A percentile compares a stretch with the other conserved stretches of the same genome.
These are phyloP conservation scores for Urosaurus nigricauda DNA, from an alignment of 2,797 vertebrate genomes.

Conservation along the genomic window DNA sequence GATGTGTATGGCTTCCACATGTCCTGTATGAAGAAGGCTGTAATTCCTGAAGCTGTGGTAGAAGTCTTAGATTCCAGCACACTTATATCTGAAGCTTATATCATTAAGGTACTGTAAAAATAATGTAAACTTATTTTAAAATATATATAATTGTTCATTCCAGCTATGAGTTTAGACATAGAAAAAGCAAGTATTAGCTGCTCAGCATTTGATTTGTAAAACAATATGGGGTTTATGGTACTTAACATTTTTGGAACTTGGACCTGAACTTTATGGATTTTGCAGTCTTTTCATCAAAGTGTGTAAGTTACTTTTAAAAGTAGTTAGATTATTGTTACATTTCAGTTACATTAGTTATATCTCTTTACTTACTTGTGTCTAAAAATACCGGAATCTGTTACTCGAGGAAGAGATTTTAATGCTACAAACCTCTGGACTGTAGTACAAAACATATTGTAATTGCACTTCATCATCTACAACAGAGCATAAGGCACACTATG, in stretches of 20 bases:
- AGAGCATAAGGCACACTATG: no score
- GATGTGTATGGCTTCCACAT: conserved; percentile 95
- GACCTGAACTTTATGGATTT: neutral
- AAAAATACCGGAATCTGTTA: no score
- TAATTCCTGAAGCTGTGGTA: conserved; percentile 90
- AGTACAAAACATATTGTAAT: no score
- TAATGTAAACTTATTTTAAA: conserved; percentile 2
- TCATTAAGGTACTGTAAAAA: conserved; percentile 85
- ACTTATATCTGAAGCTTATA: conserved; percentile 85
- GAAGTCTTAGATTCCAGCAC: conserved; percentile 86
- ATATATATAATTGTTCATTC: neutral
- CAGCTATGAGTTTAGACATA: neutral
- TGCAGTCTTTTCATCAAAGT: neutral
- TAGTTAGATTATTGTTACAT: neutral
- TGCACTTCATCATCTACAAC: no score
- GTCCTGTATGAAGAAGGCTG: conserved; percentile 94
- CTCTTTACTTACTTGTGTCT: no score
- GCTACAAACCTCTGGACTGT: no score
- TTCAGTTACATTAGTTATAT: no score
- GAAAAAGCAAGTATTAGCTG: neutral
- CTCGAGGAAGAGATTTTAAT: no score
- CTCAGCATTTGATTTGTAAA: neutral
- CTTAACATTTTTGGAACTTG: neutral
- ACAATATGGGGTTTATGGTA: neutral
- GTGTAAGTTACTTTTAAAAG: neutral